These are phyloP conservation scores for Caranx melampygus DNA, from an alignment of 2,113 vertebrate genomes.

Conservation along the genomic window DNA sequence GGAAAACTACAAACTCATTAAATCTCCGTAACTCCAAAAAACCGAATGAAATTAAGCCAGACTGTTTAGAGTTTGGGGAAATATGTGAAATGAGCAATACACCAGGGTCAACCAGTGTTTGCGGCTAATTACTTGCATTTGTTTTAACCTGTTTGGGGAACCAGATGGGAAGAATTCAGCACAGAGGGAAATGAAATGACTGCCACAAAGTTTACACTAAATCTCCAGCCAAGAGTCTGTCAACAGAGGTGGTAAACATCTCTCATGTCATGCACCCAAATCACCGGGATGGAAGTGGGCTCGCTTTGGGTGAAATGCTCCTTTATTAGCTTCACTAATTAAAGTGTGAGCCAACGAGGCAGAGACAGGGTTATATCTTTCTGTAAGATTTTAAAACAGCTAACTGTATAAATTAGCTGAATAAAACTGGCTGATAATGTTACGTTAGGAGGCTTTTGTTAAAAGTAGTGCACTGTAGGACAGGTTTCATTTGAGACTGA, in stretches of 20 bases:
- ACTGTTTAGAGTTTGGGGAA: conserved; percentile 73
- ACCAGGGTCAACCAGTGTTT: conserved; percentile 62
- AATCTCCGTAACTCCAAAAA: conserved; percentile 55
- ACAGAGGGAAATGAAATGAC: conserved; percentile 26
- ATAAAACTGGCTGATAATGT: not conserved
- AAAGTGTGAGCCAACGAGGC: not conserved
- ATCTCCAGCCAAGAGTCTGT: not conserved
- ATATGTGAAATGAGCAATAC: conserved; percentile 63
- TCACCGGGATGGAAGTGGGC: not conserved
- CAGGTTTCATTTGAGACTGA: conserved; percentile 69
- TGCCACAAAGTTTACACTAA: conserved; percentile 9
- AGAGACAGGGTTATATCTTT: not conserved
- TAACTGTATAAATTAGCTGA: too few species aligned
- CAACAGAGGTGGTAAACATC: not conserved
- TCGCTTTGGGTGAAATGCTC: conserved; percentile 15
- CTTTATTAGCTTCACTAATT: not conserved
- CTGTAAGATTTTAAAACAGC: too few species aligned
- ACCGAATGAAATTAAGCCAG: conserved; percentile 66
- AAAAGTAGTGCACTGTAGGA: conserved; percentile 51
- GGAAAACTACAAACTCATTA: conserved; percentile 77
- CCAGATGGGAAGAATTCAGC: conserved; percentile 28
- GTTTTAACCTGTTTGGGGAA: conserved; percentile 54
- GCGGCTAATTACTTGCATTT: conserved; percentile 59
- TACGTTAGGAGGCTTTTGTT: not conserved
- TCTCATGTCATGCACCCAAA: not conserved